Evolutionary conservation across 2,797 vertebrate species (phyloP), one percentile per base, ranked within the genome.

Genomic region (Euphonia xanthogaster): DNA sequence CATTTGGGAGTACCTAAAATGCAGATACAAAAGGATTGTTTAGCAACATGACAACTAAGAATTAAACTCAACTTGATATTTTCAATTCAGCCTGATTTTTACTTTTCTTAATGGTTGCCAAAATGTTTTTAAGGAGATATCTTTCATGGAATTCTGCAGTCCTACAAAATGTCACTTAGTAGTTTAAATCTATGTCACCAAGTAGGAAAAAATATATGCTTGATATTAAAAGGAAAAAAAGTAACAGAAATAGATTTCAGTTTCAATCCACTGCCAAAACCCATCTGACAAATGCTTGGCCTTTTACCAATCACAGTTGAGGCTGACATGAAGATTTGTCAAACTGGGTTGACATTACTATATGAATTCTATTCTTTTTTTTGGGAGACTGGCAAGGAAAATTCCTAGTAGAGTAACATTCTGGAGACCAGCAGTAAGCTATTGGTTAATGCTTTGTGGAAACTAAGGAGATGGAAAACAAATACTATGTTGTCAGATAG

Each of bases 221-320:
- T 50, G 85, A 31, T 94, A 67, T 63, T 61, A 68, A 86, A 62
- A 51, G 27, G 3, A 21, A 47, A 90, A 47, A 39, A 39, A 66
- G 45, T 86, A 92, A 80, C 57, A 96, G 40, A 79, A 94, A 97
- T 80, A 95, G 48, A 92, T 94, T 95, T 93, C 17, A 66, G 50
- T 95, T 97, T 95, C 91, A 79, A 93, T 92, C 48, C 71, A n/a
- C 30, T 97, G 82, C 63, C 92, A 96, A 96, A 94, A 95, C 50
- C 53, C 57, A 86, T 94, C 94, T 93, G 83, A 95, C 63, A 96
- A 95, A 68, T n/a, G 42, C 10, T 79, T 96, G 90, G 72, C 44
- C 51, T 95, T 96, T 93, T 66, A 66, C 65, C 81, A 96, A 22
- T 95, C 44, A 90, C n/a, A 91, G 62, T 68, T 30, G 70, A 97